These are phyloP conservation scores for Leptodactylus fallax DNA, from an alignment of 2,797 vertebrate species.

Conservation along the genomic window DNA sequence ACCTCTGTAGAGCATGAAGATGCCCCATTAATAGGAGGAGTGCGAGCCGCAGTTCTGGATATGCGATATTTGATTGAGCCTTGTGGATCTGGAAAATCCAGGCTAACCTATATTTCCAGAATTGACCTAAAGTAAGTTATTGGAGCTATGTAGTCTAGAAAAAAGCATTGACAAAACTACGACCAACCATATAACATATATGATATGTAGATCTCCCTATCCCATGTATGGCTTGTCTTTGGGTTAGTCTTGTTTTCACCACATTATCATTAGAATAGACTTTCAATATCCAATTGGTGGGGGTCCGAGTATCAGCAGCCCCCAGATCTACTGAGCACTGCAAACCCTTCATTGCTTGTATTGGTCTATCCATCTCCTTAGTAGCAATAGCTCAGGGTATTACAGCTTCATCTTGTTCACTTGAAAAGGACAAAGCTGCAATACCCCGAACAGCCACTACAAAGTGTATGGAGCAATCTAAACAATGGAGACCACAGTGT, in stretches of 20 bases:
- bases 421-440: too few species aligned
- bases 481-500: too few species aligned
- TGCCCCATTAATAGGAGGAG: constrained; percentile 82
- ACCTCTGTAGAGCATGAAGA: constrained; percentile 91
- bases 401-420: too few species aligned
- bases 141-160: neutral
- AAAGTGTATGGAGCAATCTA: too few species aligned
- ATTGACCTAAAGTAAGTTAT: constrained; percentile 90
- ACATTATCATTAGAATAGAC: too few species aligned
- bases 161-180: neutral
- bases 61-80: constrained; percentile 94
- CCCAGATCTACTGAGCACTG: too few species aligned
- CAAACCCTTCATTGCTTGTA: too few species aligned
- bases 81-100: constrained; percentile 94
- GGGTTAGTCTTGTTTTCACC: neutral
- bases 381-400: too few species aligned
- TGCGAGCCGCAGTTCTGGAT: constrained; percentile 88
- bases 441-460: too few species aligned
- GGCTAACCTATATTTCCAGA: constrained; percentile 94
- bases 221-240: neutral
- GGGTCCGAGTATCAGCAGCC: too few species aligned
- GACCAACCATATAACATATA: neutral
- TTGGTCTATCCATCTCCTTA: too few species aligned
- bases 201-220: neutral
- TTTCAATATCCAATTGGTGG: too few species aligned